phyloP scores from a whole-genome alignment of 2,113 vertebrate species.

The Melanerpes aurifrons region DNA sequence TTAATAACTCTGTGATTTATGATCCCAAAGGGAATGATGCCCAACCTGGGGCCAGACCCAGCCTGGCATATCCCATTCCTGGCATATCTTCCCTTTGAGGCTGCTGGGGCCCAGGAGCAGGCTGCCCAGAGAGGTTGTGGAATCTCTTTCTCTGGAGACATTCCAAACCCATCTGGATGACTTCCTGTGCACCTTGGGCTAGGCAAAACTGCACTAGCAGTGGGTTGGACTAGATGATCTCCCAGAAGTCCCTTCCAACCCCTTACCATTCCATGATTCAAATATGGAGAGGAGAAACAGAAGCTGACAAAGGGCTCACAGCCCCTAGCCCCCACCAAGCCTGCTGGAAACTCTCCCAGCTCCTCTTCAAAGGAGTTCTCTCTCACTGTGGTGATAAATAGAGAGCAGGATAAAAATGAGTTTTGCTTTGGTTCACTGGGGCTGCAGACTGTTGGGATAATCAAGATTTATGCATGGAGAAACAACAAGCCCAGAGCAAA shows the following conservation, averaged over 20 bases:
- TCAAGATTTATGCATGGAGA: conserved; percentile 64
- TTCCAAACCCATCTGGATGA: too few species aligned
- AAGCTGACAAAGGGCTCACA: neutral
- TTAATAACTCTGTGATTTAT: too few species aligned
- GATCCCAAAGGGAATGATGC: neutral
- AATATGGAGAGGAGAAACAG: neutral
- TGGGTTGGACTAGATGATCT: too few species aligned
- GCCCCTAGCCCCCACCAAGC: neutral
- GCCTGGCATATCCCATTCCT: neutral
- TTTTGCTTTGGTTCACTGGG: conserved; percentile 36
- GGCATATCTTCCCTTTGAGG: too few species aligned
- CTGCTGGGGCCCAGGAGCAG: too few species aligned
- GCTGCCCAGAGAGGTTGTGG: too few species aligned
- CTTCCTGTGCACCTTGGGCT: too few species aligned
- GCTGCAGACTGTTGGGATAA: conserved; percentile 44
- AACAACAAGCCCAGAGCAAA: conserved; percentile 51
- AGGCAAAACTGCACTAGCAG: too few species aligned
- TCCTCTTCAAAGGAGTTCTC: conserved; percentile 1
- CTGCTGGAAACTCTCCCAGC: neutral
- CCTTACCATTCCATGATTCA: neutral
- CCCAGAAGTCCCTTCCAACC: too few species aligned
- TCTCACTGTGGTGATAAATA: conserved; percentile 31
- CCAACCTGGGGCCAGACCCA: neutral
- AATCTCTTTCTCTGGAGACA: too few species aligned
- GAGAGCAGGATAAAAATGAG: conserved; percentile 27